Base-by-base conservation (phyloP, 2,113 vertebrate genomes). In the Ancistrus triradiatus region DNA sequence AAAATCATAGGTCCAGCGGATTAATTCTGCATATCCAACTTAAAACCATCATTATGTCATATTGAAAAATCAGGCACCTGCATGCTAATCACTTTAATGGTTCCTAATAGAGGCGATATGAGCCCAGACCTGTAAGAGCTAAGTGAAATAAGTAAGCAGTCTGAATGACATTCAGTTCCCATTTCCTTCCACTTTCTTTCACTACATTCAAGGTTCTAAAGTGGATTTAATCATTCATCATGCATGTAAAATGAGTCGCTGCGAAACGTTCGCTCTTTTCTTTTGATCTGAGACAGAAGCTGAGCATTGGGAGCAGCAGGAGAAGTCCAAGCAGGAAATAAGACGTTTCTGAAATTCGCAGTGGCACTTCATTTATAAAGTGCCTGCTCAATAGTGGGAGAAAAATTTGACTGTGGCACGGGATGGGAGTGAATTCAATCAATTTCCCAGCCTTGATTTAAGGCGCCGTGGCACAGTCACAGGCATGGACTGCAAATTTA, bases 281-380 rank as follows among this genome's bases (percentile, higher is more conserved):
- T 31, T 60, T 56, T 60, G 60, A 69, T 65, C 33, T 13, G 9
- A 40, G 55, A 15, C 25, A 42, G 6, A 67, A 27, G 27, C 49
- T 25, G 35, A 22, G 25, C 38, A 4, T 37, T n/a, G 46, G 42
- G 44, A 57, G 33, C 31, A 17, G 18, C 7, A 9, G 37, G 19
- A 61, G 49, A 55, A 52, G 59, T 42, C 42, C 21, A 27, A n/a
- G 38, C 38, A 44, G 17, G 31, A 15, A 74, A 68, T 60, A 37
- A 64, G 68, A 63, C 28, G 18, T 69, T 69, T 50, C 61, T 35
- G 33, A 74, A 74, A 74, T 57, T 53, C 40, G 28, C 66, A 61
- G 56, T 61, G 61, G 59, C 68, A 68, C 68, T 71, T 75, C 59
- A 75, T 75, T 71, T 75, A 68, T 70, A 67, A 73, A 56, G 63